Conservation (phyloP, 1,140 invertebrate species). For the Brachionus asplanchnoidis region DNA sequence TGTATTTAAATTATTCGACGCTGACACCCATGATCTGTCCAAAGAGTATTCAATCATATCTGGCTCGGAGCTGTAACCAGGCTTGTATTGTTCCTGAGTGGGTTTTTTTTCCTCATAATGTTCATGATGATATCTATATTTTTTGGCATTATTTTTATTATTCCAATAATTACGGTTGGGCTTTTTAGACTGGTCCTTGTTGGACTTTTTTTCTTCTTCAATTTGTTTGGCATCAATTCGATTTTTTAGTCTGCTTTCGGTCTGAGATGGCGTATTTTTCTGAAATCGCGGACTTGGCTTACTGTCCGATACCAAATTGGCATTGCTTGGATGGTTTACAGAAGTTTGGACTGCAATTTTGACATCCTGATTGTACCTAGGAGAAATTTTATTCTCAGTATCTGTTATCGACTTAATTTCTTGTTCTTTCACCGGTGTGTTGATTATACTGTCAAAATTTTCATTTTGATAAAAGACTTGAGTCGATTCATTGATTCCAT, state of each 20-base stretch:
- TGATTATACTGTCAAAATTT: background rate
- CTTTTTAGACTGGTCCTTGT: background rate
- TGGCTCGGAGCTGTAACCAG: constrained; percentile 30
- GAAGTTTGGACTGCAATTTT: background rate
- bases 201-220: background rate
- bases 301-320: background rate
- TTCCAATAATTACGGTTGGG: constrained; percentile 9
- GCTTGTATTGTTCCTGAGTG: constrained; percentile 18
- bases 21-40: constrained; percentile 2
- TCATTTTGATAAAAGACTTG: background rate
- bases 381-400: background rate
- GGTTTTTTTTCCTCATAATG: background rate
- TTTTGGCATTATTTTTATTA: background rate
- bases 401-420: background rate
- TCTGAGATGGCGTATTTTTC: background rate
- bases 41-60: constrained; percentile 35
- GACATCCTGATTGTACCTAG: background rate
- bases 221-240: background rate
- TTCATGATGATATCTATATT: background rate
- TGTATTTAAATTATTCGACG: constrained; percentile 2
- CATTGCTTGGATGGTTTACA: background rate
- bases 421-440: background rate
- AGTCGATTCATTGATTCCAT: background rate
- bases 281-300: background rate
- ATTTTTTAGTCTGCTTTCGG: background rate